phyloP scores from a whole-genome alignment of 2,888 invertebrate species.

The Himalopsyche japonica region DNA sequence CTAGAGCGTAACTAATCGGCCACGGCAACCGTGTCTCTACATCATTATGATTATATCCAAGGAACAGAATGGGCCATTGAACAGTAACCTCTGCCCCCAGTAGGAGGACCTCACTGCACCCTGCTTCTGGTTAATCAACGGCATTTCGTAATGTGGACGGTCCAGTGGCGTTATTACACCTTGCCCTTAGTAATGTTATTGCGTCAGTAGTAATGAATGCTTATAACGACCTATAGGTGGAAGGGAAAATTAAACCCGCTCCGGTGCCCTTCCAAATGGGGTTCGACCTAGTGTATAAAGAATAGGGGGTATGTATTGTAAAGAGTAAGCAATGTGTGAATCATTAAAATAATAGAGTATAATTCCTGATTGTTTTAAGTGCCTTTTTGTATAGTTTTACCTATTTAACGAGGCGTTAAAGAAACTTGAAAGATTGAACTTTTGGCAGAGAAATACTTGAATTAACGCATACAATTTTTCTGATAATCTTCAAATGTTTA shows the following conservation, averaged over 20 bases:
- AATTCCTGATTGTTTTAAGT: background rate
- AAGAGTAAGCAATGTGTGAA: background rate
- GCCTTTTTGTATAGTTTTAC: background rate
- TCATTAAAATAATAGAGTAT: background rate
- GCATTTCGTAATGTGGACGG: slow-evolving; percentile 14
- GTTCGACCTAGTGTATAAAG: background rate
- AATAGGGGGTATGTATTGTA: background rate
- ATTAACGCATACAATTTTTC: too few relatives aligned
- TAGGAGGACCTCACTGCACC: background rate
- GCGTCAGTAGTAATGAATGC: slow-evolving; percentile 16
- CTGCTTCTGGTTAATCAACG: slow-evolving; percentile 18
- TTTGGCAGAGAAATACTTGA: too few relatives aligned
- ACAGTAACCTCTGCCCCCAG: too few relatives aligned
- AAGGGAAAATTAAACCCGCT: background rate
- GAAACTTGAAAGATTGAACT: too few relatives aligned
- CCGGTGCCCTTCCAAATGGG: background rate
- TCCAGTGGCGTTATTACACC: slow-evolving; percentile 21
- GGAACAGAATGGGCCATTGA: too few relatives aligned
- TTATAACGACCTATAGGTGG: background rate
- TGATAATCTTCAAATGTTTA: too few relatives aligned
- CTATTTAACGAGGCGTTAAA: too few relatives aligned
- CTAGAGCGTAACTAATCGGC: too few relatives aligned
- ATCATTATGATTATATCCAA: too few relatives aligned
- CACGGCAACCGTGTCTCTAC: too few relatives aligned
- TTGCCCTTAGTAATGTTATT: slow-evolving; percentile 16